Conservation (phyloP, 92 coral and sea anemone species). For the Epizoanthus fatuus region DNA sequence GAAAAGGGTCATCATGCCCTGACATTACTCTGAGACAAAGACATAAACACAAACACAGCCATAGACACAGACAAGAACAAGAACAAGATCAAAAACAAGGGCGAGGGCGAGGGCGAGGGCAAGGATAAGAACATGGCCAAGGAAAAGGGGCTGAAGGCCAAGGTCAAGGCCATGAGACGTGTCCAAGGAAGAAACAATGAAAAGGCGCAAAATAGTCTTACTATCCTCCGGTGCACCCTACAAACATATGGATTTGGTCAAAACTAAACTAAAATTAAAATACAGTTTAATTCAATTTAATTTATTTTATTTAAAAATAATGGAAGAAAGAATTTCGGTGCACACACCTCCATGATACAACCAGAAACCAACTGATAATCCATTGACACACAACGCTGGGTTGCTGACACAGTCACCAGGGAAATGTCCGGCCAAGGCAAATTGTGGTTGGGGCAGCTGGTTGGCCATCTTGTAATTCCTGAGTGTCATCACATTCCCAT, state of each 20-base stretch:
- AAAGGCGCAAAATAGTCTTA: not conserved
- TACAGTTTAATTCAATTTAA: not conserved
- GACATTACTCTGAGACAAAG: not conserved
- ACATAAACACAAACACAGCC: too few relatives aligned
- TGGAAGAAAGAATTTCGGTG: not conserved
- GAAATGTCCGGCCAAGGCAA: not conserved
- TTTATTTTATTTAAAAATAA: not conserved
- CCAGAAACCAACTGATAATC: conserved; percentile 32
- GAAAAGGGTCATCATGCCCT: not conserved
- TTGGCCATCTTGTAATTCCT: not conserved
- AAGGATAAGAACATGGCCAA: not conserved
- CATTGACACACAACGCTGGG: conserved; percentile 13
- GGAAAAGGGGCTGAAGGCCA: not conserved
- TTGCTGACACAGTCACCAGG: conserved; percentile 18
- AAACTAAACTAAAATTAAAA: not conserved
- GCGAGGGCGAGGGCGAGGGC: not conserved
- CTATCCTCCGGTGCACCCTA: too few relatives aligned
- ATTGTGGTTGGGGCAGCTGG: not conserved
- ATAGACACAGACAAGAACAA: not conserved
- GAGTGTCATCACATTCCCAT: not conserved
- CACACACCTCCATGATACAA: conserved; percentile 31
- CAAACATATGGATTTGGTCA: too few relatives aligned
- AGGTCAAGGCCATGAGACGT: not conserved
- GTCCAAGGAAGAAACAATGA: not conserved
- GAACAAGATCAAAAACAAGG: not conserved